Evolutionary conservation across 1,140 invertebrate species (phyloP), one percentile per base, ranked within the genome.

Genomic region (Sarcophaga peregrina): DNA sequence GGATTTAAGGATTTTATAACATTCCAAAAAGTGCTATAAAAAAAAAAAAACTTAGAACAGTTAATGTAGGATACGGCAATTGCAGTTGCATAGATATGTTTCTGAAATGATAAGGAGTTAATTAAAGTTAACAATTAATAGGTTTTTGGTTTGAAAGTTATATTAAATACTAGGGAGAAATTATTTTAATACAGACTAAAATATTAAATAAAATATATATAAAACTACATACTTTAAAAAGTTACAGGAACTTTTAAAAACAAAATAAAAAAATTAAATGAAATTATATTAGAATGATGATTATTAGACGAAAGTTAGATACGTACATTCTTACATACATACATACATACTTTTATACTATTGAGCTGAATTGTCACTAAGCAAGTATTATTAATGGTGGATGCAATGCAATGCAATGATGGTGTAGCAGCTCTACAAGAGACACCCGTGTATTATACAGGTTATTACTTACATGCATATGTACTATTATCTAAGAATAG

Each of bases 401-500:
- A 52, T 52, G 8, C 50, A 52, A 52, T 52, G n/a, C n/a, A 13
- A 9, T 52, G 1, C 50, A 52, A 5, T 52, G 5, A 52, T 3
- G 9, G 1, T 52, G 20, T 68, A n/a, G 20, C 62, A 68, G 17
- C 62, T 68, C 62, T 20, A 25, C 15, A 17, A 8, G n/a, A 68
- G 17, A 68, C 20, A 68, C 25, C n/a, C n/a, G 8, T 68, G 62
- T 68, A 68, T 68, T 68, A 68, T 68, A 68, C 62, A 68, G 62
- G 20, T 68, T n/a, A 68, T 68, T 68, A 68, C 62, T 68, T 68
- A 58, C n/a, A 58, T 37, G 54, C n/a, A n/a, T 58, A n/a, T 58
- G 54, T n/a, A 58, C n/a, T n/a, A n/a, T n/a, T 58, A 58, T 7
- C n/a, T 58, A 58, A 58, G 15, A 15, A 58, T 58, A 58, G 13